These are phyloP conservation scores for Ornithoptera alexandrae DNA, from an alignment of 2,888 invertebrate species.

Conservation along the genomic window DNA sequence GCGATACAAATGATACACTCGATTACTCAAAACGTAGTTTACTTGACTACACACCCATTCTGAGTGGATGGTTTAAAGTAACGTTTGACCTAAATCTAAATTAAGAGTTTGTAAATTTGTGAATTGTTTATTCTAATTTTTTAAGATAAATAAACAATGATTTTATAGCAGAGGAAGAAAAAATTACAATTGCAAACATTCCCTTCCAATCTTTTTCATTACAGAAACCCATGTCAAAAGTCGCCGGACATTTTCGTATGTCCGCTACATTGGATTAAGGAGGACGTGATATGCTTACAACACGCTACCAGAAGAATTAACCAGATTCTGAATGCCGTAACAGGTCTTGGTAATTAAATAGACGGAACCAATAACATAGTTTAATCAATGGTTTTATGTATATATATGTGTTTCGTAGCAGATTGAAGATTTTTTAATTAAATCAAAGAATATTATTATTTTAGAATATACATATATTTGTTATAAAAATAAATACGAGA, in stretches of 20 bases:
- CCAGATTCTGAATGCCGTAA: background rate
- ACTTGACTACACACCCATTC: too few species aligned
- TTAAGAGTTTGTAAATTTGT: too few species aligned
- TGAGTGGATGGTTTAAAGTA: too few species aligned
- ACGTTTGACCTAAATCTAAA: too few species aligned
- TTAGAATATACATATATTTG: too few species aligned
- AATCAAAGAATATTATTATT: too few species aligned
- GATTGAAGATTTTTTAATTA: too few species aligned
- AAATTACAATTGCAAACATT: slow-evolving; percentile 2
- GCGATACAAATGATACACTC: too few species aligned
- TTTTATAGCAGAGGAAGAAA: background rate
- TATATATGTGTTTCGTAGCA: background rate
- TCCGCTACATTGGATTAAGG: slow-evolving; percentile 17
- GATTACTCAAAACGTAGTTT: too few species aligned
- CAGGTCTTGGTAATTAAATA: background rate
- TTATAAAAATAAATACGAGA: too few species aligned
- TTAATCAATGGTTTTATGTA: background rate
- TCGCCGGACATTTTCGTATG: slow-evolving; percentile 9
- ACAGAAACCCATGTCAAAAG: slow-evolving; percentile 11
- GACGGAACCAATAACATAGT: background rate
- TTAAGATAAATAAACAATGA: background rate
- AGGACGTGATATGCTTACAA: slow-evolving; percentile 9
- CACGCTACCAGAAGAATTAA: background rate
- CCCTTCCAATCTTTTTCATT: slow-evolving; percentile 13
- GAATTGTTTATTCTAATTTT: background rate